Base-by-base conservation (phyloP, 2,888 invertebrate genomes). In the Scaptomyza reducta region DNA sequence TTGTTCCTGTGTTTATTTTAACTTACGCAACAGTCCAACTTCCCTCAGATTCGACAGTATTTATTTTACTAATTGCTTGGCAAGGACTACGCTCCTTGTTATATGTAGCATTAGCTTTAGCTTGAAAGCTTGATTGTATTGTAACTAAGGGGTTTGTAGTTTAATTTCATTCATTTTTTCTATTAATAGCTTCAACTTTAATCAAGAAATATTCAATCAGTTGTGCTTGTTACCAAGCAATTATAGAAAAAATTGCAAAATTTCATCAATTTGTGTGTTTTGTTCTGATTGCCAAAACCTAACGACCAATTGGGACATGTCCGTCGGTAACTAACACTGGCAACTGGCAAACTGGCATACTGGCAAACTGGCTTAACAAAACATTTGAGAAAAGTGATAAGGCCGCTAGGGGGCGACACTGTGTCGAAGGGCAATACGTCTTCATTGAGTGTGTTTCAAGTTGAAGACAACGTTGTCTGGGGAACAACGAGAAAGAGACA, bases 391-490 rank as follows among this genome's bases (percentile, higher is more conserved):
- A 25, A 5, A 29, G 27, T 40, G 58, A 38, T 63, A 40, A 55
- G 33, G 4, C 7, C 22, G n/a, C 14, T 33, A 18, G 42, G 38
- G 40, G 46, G 40, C 14, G 16, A 13, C 14, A 35, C 18, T 18
- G 9, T n/a, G 40, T 29, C 6, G 56, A 10, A 47, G 41, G 22
- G 10, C 41, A 41, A 49, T 40, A 31, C 38, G 40, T 46, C 42
- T 27, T 33, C 40, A 29, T 10, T 40, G 25, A 18, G 56, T 47
- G 42, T 44, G 60, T 14, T 50, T 18, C 16, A 3, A 49, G 58
- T 42, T 66, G 45, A 61, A 35, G 65, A 58, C 44, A 47, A 25
- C 58, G 74, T 65, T 74, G 60, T 49, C 58, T 27, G 59, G 74
- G 65, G 63, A 65, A 68, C 77, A 38, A 18, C 33, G n/a, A 33